Base-by-base conservation (phyloP, 2,888 invertebrate species). In the Thereva nobilitata region DNA sequence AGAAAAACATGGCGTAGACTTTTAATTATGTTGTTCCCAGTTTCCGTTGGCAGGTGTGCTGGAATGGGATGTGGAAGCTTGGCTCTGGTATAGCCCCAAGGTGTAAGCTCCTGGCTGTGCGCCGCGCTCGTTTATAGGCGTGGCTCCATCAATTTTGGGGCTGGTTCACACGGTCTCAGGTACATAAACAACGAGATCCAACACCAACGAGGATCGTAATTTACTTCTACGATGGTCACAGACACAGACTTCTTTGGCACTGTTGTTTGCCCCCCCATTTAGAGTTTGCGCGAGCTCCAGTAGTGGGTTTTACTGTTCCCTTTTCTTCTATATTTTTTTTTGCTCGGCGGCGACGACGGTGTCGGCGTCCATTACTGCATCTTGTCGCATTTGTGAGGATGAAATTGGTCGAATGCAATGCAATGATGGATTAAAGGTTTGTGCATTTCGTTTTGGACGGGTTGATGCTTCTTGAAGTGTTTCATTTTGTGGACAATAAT, bases 11-110 rank as follows among this genome's bases (percentile, higher is more conserved):
- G 55, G 57, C 65, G 68, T 59, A 66, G 66, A 61, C 68, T 63
- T 68, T 68, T 68, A 66, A 63, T 66, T 68, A 68, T 64, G 55
- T 63, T 66, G 66, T 68, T 63, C 44, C 63, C 59, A 56, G 23
- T 23, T 23, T 23, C 23, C 23, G 23, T 23, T 23, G 23, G 44
- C 47, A 55, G 61, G 59, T 52, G 66, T 49, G 5, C 37, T 65
- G 65, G 53, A 61, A 61, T 64, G 40, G 67, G 52, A 61, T 55
- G n/a, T 23, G 54, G 54, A 57, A 56, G 54, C 52, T 68, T 9
- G 8, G 37, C 54, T 23, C 23, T 23, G 23, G 23, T 23, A 23
- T 23, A 2, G 23, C 2, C 23, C 23, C 23, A 23, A 23, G 23
- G 23, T 23, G 23, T 23, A 23, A 23, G 23, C 23, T 23, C 23